Evolutionary conservation across 2,888 invertebrate species (phyloP).

Genomic region (Dolomedes plantarius): DNA sequence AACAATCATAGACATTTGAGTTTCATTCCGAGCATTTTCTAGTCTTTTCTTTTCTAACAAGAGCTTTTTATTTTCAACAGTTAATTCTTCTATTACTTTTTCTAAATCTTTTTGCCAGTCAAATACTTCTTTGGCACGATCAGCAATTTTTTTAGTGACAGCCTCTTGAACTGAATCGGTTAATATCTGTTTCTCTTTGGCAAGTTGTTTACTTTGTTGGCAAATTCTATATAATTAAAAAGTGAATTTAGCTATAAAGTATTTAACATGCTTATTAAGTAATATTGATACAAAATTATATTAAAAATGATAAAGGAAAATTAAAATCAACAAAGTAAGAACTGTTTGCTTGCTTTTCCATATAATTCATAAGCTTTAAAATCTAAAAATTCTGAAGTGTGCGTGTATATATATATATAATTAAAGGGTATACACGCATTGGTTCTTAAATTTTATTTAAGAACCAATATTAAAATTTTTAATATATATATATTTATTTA

Average conservation of each 20-base stretch:
- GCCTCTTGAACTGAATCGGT: conserved; percentile 80
- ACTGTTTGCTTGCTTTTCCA: not conserved
- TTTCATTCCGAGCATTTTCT: conserved; percentile 49
- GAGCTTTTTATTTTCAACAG: conserved; percentile 41
- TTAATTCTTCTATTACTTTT: conserved; percentile 65
- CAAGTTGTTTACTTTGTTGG: conserved; percentile 59
- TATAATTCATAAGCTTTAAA: too few relatives aligned
- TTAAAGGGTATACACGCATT: too few relatives aligned
- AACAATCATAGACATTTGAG: conserved; percentile 46
- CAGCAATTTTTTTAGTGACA: conserved; percentile 82
- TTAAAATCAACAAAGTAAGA: not conserved
- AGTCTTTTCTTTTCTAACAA: conserved; percentile 52
- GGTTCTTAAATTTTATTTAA: too few relatives aligned
- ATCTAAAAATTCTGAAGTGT: too few relatives aligned
- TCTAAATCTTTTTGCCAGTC: conserved; percentile 87
- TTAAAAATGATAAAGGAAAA: too few relatives aligned
- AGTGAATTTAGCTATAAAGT: too few relatives aligned
- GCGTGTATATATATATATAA: too few relatives aligned
- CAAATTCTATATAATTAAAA: conserved; percentile 25
- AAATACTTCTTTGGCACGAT: conserved; percentile 83
- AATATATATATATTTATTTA: too few relatives aligned
- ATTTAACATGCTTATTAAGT: too few relatives aligned
- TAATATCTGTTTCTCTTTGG: conserved; percentile 59
- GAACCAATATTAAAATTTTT: too few relatives aligned
- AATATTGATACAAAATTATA: too few relatives aligned